Percentiles rank a stretch among this genome's conserved stretches.
Conservation (phyloP, 2,888 invertebrate genomes). For the Euphydryas editha region DNA sequence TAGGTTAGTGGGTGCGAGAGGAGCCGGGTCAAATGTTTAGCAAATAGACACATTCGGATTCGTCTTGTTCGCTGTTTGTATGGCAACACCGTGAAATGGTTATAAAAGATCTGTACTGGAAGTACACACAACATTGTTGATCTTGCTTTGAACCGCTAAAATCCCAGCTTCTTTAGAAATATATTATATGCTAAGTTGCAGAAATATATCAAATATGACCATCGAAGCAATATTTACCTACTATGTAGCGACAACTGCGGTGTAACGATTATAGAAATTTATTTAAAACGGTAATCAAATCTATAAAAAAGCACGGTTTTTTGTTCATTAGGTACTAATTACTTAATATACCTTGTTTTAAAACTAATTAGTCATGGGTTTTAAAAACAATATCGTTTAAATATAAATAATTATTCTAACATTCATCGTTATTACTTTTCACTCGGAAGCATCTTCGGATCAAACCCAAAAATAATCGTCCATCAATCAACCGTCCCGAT, state of each 20-base stretch:
- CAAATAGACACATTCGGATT: slow-evolving; percentile 67
- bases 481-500: slow-evolving; percentile 74
- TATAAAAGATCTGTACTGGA: slow-evolving; percentile 59
- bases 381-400: slow-evolving; percentile 47
- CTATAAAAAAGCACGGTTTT: background rate
- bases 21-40: slow-evolving; percentile 77
- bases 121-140: slow-evolving; percentile 53
- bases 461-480: slow-evolving; percentile 76
- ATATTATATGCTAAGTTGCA: background rate
- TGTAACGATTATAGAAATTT: background rate
- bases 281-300: slow-evolving; percentile 6
- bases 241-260: background rate
- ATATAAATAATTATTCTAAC: slow-evolving; percentile 26
- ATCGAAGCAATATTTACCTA: background rate
- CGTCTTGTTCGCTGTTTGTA: slow-evolving; percentile 67
- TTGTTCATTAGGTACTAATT: background rate
- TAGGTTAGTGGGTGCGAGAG: slow-evolving; percentile 78
- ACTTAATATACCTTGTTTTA: no score
- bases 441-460: slow-evolving; percentile 74
- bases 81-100: slow-evolving; percentile 66
- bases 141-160: slow-evolving; percentile 59
- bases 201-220: background rate
- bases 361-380: slow-evolving; percentile 1
- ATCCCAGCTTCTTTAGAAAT: slow-evolving; percentile 39
- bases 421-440: slow-evolving; percentile 54